Evolutionary conservation across 2,888 invertebrate genomes (phyloP).

Genomic region (Scelioninae gen. 1): DNA sequence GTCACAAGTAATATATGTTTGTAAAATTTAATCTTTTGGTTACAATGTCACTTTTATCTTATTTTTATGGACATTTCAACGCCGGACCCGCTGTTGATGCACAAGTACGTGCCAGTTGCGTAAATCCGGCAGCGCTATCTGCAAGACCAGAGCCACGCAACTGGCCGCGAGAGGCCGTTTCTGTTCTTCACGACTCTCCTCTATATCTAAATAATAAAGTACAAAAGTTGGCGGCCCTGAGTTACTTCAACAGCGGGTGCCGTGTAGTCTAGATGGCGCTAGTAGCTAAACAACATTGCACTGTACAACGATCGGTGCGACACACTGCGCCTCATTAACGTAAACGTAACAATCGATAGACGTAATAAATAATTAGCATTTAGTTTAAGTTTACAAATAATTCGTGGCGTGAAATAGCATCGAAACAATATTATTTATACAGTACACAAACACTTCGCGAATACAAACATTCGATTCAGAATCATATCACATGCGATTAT

Average conservation of each 20-base stretch:
- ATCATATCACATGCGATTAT: conserved; percentile 68
- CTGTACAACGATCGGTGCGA: conserved; percentile 61
- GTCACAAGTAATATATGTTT: too few species aligned
- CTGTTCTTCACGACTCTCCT: conserved; percentile 13
- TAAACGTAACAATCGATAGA: conserved; percentile 74
- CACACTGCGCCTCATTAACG: conserved; percentile 55
- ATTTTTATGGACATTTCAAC: too few species aligned
- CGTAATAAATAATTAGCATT: conserved; percentile 76
- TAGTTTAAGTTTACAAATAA: conserved; percentile 72
- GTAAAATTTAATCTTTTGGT: neutral
- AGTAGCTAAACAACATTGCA: conserved; percentile 61
- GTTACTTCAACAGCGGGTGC: conserved; percentile 26
- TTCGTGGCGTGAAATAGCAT: conserved; percentile 75
- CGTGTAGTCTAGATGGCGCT: conserved; percentile 51
- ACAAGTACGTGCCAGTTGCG: conserved; percentile 7
- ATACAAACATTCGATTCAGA: conserved; percentile 66
- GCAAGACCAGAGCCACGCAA: conserved; percentile 18
- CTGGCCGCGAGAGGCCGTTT: neutral
- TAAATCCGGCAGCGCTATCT: conserved; percentile 36
- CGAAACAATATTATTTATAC: conserved; percentile 70
- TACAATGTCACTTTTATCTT: conserved; percentile 20
- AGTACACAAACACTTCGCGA: conserved; percentile 69
- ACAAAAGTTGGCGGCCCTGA: conserved; percentile 46
- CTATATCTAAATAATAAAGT: conserved; percentile 63
- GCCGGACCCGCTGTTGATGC: too few species aligned